A percentile compares a stretch with the other conserved stretches of the same genome.
These are phyloP conservation scores for Sylvietta virens DNA, from an alignment of 2,113 vertebrate genomes.

Conservation along the genomic window DNA sequence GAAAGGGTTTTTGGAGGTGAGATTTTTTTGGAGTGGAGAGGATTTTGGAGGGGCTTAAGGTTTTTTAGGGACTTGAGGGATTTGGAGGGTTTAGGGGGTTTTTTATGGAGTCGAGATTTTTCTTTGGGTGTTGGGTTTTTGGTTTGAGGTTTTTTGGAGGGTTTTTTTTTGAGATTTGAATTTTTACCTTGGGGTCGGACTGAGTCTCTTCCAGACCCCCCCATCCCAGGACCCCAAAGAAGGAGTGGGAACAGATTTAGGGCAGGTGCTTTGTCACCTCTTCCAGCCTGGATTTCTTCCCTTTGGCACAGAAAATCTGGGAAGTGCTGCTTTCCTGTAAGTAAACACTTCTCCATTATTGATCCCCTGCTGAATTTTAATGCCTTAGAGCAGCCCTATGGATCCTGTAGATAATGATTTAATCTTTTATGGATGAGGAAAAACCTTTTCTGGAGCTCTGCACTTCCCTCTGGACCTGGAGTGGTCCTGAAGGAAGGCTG, in stretches of 20 bases:
- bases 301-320: background rate
- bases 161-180: background rate
- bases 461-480: background rate
- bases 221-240: background rate
- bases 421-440: background rate
- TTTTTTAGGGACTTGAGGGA: background rate
- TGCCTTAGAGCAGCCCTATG: background rate
- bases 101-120: background rate
- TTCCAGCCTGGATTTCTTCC: background rate
- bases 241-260: background rate
- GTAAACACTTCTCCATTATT: background rate
- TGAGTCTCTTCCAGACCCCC: background rate
- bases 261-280: background rate
- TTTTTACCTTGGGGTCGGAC: background rate
- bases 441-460: background rate
- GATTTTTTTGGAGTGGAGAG: no score
- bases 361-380: background rate
- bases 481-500: background rate
- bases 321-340: background rate
- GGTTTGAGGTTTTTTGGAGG: no score
- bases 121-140: rapidly evolving
- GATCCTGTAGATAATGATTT: background rate
- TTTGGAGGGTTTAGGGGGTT: no score
- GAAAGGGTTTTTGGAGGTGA: no score
- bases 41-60: background rate